These are phyloP conservation scores for Chymomyza caudatula DNA, from an alignment of 2,888 invertebrate genomes.

Conservation along the genomic window DNA sequence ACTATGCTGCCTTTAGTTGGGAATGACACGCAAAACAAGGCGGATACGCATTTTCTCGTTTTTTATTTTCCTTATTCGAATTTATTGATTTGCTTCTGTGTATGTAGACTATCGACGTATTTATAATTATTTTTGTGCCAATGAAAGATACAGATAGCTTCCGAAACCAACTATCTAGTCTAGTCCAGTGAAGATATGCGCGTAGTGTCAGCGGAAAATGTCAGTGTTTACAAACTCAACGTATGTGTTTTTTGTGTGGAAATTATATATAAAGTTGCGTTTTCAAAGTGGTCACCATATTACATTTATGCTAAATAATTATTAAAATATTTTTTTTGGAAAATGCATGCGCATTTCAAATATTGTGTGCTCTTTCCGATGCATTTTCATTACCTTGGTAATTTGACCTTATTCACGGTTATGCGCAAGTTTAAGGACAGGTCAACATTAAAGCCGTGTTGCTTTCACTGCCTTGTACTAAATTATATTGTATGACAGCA, in stretches of 20 bases:
- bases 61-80: neutral
- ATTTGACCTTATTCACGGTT: neutral
- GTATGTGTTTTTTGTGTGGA: no score
- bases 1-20: conserved; percentile 3
- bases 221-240: neutral
- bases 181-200: neutral
- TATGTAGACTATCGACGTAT: neutral
- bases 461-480: neutral
- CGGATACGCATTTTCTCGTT: conserved; percentile 30
- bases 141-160: neutral
- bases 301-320: no score
- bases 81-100: neutral
- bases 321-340: no score
- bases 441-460: neutral
- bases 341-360: no score
- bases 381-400: neutral
- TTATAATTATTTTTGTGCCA: neutral
- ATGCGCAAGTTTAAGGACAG: neutral
- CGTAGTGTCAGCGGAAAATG: neutral
- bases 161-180: neutral
- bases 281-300: no score
- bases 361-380: neutral
- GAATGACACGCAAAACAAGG: conserved; percentile 27
- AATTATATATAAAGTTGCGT: no score
- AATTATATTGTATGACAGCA: neutral